Conservation (phyloP, 2,888 invertebrate species). For the Philereme vetulata region DNA sequence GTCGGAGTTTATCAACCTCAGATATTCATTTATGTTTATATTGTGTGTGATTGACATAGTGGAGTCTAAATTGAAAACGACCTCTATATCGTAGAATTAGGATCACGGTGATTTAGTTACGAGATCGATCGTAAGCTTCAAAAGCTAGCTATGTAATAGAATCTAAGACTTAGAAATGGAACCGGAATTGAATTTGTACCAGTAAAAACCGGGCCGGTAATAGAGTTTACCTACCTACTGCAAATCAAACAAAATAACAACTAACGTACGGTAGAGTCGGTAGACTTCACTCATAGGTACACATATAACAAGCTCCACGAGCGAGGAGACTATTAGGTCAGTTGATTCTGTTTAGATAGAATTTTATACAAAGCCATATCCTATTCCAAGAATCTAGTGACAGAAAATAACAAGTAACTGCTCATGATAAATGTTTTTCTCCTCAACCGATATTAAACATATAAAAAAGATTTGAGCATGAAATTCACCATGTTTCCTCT, state of each 20-base stretch:
- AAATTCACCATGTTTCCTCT: conserved; percentile 50
- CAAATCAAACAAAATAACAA: conserved; percentile 77
- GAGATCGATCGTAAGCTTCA: too few relatives aligned
- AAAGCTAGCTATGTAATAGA: too few relatives aligned
- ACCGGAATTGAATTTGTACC: conserved; percentile 75
- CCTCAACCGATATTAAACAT: conserved; percentile 28
- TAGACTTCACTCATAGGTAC: conserved; percentile 32
- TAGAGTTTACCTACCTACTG: conserved; percentile 75
- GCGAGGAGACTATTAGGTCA: conserved; percentile 31
- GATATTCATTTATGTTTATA: too few relatives aligned
- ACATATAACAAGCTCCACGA: conserved; percentile 46
- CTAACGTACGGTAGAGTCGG: conserved; percentile 52
- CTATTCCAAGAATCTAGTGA: not conserved
- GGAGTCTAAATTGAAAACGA: too few relatives aligned
- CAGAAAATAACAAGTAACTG: not conserved
- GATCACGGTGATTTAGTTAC: too few relatives aligned
- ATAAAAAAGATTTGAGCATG: conserved; percentile 30
- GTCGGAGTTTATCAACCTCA: too few relatives aligned
- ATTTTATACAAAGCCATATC: conserved; percentile 10
- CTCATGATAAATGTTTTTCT: conserved; percentile 24
- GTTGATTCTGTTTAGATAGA: conserved; percentile 32
- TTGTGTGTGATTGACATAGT: too few relatives aligned
- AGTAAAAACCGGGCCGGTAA: conserved; percentile 77
- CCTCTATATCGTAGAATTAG: too few relatives aligned
- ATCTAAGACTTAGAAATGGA: conserved; percentile 62